Base-by-base conservation (phyloP, 2,888 invertebrate genomes). In the Eupithecia abbreviata region DNA sequence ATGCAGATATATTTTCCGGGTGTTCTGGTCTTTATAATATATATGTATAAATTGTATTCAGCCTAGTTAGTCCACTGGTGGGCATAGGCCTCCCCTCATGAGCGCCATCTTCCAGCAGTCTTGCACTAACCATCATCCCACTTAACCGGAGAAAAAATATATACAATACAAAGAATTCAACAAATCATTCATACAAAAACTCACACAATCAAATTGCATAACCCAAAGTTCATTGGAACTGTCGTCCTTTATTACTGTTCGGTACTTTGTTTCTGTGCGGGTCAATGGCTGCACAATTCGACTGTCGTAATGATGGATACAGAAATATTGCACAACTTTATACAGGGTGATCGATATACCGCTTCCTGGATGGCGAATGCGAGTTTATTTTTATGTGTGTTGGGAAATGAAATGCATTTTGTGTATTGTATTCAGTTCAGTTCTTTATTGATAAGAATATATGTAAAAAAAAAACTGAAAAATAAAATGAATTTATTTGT, bases 281-380 rank as follows among this genome's bases (percentile, higher is more conserved):
- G 77, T 81, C 80, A 78, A 7, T 73, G 80, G 77, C 79, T 74
- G 71, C 30, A 75, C 62, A 62, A 62, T 77, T 71, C 67, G 70
- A 58, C 75, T 77, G 77, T 79, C 77, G 75, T 45, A 68, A 68
- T 68, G 67, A 68, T 68, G 67, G 67, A 68, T 68, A 43, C 45
- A 43, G 18, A 69, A 49, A 76, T 76, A 79, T 81, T 81, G 79
- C 80, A 79, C 80, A 81, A 81, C 42, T 45, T n/a, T 71, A 69
- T 74, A 80, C 75, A 77, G 75, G 75, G 51, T 76, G 73, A 12
- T 42, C 41, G 12, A 12, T 69, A 67, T n/a, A 68, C 43, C 4
- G 62, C 62, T 73, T 76, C 74, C 77, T 74, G 71, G 68, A 71
- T 62, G 62, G 12, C 12, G 62, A 71, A 68, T 42, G 41, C 15